These are phyloP conservation scores for Bubo blakistoni DNA, from an alignment of 2,113 vertebrate species.

Conservation along the genomic window DNA sequence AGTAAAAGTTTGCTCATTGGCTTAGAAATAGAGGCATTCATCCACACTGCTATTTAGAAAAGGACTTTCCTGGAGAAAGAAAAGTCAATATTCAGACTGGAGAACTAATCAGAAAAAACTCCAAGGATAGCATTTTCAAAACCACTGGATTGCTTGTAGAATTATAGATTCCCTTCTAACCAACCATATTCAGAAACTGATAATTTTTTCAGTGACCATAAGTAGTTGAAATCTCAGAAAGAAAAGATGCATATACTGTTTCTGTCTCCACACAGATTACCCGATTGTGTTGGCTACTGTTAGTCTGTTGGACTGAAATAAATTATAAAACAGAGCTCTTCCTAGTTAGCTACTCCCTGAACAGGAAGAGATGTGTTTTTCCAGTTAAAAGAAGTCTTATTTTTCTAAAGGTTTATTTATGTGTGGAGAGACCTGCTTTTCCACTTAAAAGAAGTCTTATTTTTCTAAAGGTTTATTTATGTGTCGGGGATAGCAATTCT, in stretches of 20 bases:
- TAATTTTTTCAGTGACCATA: neutral
- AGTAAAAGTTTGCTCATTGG: neutral
- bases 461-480: slow-evolving; percentile 7
- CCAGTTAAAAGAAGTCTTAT: neutral
- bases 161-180: neutral
- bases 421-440: neutral
- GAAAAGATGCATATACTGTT: neutral
- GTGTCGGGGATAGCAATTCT: neutral
- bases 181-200: rapidly evolving
- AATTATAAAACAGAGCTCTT: neutral
- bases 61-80: neutral
- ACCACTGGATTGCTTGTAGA: neutral
- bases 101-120: neutral
- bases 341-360: neutral
- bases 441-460: neutral
- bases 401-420: neutral
- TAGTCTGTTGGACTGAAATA: neutral
- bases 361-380: neutral
- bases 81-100: neutral
- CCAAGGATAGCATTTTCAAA: neutral
- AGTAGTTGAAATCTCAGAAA: neutral
- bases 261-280: neutral
- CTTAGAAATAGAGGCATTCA: neutral
- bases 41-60: neutral
- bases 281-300: neutral